Percentiles rank a stretch among this genome's conserved stretches.
Evolutionary conservation across 2,888 invertebrate genomes (phyloP).

Genomic region (Antheraea yamamai): DNA sequence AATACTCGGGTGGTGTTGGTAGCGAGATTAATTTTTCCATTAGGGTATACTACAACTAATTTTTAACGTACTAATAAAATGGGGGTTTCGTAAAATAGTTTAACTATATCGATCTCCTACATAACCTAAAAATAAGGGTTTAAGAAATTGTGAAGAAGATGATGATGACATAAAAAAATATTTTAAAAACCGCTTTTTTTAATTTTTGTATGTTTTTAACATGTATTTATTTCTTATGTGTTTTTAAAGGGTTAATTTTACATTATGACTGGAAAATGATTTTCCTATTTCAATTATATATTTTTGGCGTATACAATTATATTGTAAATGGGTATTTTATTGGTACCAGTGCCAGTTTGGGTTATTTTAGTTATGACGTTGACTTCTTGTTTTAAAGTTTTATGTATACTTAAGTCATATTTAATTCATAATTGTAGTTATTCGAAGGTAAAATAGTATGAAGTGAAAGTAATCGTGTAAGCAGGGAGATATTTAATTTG

Average conservation of each 20-base stretch:
- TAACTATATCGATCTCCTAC: not conserved
- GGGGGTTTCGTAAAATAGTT: not conserved
- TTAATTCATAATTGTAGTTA: not conserved
- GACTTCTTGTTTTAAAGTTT: not conserved
- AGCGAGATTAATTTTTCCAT: not conserved
- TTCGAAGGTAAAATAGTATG: not conserved
- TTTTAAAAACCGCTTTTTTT: too few species aligned
- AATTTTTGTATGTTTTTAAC: not conserved
- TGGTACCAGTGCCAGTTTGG: not conserved
- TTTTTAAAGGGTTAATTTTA: not conserved
- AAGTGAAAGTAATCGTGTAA: not conserved
- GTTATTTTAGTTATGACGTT: not conserved
- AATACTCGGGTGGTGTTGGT: not conserved
- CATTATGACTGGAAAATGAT: not conserved
- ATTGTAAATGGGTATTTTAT: not conserved
- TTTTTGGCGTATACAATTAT: not conserved
- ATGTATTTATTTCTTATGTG: not conserved
- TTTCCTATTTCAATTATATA: not conserved
- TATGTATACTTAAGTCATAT: not conserved
- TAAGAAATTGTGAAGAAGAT: not conserved
- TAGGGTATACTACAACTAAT: not conserved
- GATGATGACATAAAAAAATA: not conserved
- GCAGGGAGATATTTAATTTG: not conserved
- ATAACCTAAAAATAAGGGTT: not conserved
- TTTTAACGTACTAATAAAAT: not conserved